phyloP scores from a whole-genome alignment of 2,113 vertebrate genomes.

The Rafetus swinhoei region DNA sequence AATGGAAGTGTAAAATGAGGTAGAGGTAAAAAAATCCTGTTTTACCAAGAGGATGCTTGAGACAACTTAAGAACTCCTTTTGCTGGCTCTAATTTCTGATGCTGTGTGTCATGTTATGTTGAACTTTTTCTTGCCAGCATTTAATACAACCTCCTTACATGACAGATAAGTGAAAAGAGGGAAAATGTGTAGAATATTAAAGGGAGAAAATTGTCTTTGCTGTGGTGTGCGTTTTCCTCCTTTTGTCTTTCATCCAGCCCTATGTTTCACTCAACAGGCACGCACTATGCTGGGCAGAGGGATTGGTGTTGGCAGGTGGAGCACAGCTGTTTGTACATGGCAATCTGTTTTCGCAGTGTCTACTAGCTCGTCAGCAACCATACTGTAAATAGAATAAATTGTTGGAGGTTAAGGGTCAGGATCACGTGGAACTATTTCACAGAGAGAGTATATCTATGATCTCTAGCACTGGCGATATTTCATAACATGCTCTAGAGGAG shows the following conservation, averaged over 20 bases:
- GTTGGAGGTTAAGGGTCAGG: not conserved
- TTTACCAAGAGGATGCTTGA: fast-evolving
- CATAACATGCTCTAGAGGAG: not conserved
- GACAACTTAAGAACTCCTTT: not conserved
- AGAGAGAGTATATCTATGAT: not conserved
- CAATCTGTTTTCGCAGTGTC: not conserved
- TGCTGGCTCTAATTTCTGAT: not conserved
- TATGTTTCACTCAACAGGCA: slow-evolving; percentile 14
- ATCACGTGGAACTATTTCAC: slow-evolving; percentile 23
- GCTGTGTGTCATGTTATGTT: not conserved
- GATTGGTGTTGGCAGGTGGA: not conserved
- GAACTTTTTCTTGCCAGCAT: fast-evolving
- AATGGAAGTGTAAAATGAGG: not conserved
- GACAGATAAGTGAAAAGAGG: not conserved
- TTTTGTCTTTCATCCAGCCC: not conserved
- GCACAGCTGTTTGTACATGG: not conserved
- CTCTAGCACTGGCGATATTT: not conserved
- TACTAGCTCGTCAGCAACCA: not conserved
- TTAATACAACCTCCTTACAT: not conserved
- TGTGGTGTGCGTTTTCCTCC: slow-evolving; percentile 35
- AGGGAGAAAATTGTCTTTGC: not conserved
- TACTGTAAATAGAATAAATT: not conserved
- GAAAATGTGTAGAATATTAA: slow-evolving; percentile 10
- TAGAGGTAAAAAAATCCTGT: not conserved
- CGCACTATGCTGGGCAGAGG: not conserved